Base-by-base conservation (phyloP, 2,888 invertebrate species). In the Embidobia sp. region DNA sequence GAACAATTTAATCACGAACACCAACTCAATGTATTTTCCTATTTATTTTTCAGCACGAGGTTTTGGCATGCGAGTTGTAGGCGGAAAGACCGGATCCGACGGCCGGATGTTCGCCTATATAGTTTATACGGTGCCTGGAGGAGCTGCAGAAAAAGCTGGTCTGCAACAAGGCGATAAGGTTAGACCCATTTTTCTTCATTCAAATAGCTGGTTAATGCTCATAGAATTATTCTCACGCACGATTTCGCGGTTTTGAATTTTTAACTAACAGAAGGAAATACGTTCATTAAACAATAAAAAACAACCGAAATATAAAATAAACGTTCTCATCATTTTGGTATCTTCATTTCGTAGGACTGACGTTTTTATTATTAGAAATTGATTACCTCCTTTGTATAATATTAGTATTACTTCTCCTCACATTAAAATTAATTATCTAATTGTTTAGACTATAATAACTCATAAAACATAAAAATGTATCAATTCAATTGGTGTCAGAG, bases 1-100 rank as follows among this genome's bases (percentile, higher is more conserved):
- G 26, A n/a, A 29, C 29, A 29, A 29, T 29, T 29, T 29, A 29
- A 29, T 29, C 29, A 29, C 8, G 8, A 8, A 29, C 8, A n/a
- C n/a, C n/a, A n/a, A n/a, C n/a, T n/a, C 2, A 6, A 8, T 8
- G 8, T 26, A 8, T 46, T 18, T 42, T 57, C 26, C 3, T 40
- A 10, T 59, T 33, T 44, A 46, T 42, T 31, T 81, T 78, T 73
- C 40, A 79, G 87, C 96, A 79, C 94, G 96, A 81, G 97, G 97
- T 67, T 96, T 97, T 86, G 98, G 98, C 26, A 96, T 98, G 96
- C 93, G 97, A 78, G 96, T 98, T 18, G 97, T 97, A 42, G 98
- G 97, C 11, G 98, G 98, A 19, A 97, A 97, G 90, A 94, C 94
- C 22, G 95, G 95, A 69, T 92, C 94, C 22, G 96, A 96, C 89